Evolutionary conservation across 2,888 invertebrate species (phyloP), one percentile per base, ranked within the genome.

Genomic region (Periphyllus acericola): DNA sequence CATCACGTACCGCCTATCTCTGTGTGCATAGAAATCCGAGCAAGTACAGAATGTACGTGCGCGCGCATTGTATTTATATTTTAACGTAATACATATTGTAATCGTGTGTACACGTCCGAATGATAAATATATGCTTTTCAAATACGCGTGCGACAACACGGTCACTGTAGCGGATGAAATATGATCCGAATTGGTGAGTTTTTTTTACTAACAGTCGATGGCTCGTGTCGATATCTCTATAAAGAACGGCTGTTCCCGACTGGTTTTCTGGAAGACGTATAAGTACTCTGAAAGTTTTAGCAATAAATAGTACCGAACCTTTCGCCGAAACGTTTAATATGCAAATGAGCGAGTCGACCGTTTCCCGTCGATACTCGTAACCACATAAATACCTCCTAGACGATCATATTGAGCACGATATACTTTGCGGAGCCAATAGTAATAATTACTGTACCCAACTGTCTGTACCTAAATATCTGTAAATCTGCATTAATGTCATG

Each of bases 111-210:
- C 21, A 25, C 21, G 19, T 60, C 60, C 25, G 25, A 25, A 60
- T 60, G 60, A 60, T 60, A 60, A 60, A 60, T 60, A 21, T 60
- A 14, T 46, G 11, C 14, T 21, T 21, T 60, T 21, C 25, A 60
- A 60, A 60, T 60, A 25, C 21, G 4, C 25, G 21, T 21, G 25
- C 60, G 3, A 60, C 6, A 68, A 29, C 11, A 6, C 14, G 29
- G 32, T 9, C 21, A 71, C 46, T 17, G n/a, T n/a, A n/a, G 68
- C n/a, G n/a, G 21, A 81, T 81, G 46, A 71, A 81, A 46, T 46
- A 81, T 32, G 81, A 81, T 81, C 40, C 40, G 8, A 81, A 81
- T 81, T 81, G 71, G 17, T 40, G 66, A 68, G n/a, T n/a, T n/a
- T 80, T 66, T 80, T 66, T 1, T 46, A 8, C 36, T 52, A 80